A percentile compares a stretch with the other conserved stretches of the same genome.
These are phyloP conservation scores for Monopis laevigella DNA, from an alignment of 2,888 invertebrate species.

Conservation along the genomic window DNA sequence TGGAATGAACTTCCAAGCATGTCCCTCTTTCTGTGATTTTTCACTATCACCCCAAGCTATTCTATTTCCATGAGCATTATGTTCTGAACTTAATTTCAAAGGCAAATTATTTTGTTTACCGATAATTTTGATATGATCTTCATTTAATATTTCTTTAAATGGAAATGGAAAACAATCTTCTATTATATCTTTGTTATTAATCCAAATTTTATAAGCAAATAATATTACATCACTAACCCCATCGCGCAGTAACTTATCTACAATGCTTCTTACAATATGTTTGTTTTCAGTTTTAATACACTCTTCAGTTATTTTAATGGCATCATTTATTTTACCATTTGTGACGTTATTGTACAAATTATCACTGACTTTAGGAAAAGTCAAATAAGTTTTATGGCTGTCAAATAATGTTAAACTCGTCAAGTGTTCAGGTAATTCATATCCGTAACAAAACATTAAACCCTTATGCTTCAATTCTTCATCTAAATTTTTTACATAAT, in stretches of 20 bases:
- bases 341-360: slow-evolving; percentile 22
- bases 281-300: slow-evolving; percentile 18
- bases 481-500: slow-evolving; percentile 25
- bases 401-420: slow-evolving; percentile 25
- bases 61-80: slow-evolving; percentile 20
- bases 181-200: slow-evolving; percentile 20
- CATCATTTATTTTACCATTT: slow-evolving; percentile 22
- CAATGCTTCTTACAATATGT: slow-evolving; percentile 19
- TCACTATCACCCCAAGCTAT: slow-evolving; percentile 23
- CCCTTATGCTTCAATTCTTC: slow-evolving; percentile 21
- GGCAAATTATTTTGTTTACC: slow-evolving; percentile 22
- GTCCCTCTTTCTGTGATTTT: slow-evolving; percentile 20
- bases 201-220: slow-evolving; percentile 28
- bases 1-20: slow-evolving; percentile 28
- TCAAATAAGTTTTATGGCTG: slow-evolving; percentile 24
- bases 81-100: slow-evolving; percentile 23
- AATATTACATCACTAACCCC: slow-evolving; percentile 20
- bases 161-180: slow-evolving; percentile 23
- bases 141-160: slow-evolving; percentile 23
- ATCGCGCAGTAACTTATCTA: slow-evolving; percentile 22
- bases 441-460: slow-evolving; percentile 23
- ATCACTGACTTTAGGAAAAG: slow-evolving; percentile 20
- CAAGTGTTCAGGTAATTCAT: slow-evolving; percentile 21
- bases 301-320: slow-evolving; percentile 23
- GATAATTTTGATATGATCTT: slow-evolving; percentile 23